A percentile compares a stretch with the other conserved stretches of the same genome.
Evolutionary conservation across 2,888 invertebrate species (phyloP).

Genomic region (Trichopria drosophilae): DNA sequence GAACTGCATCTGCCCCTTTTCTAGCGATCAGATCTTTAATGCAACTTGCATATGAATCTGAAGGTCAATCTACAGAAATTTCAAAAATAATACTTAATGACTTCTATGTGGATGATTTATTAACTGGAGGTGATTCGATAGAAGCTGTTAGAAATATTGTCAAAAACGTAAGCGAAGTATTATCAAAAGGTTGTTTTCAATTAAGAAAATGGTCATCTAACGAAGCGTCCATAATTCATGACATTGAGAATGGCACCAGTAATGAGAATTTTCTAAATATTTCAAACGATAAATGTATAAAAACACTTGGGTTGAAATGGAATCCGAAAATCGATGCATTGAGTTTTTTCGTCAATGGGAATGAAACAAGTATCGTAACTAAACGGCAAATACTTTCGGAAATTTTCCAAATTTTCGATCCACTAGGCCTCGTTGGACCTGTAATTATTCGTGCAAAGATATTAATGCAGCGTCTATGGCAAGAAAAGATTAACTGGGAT

Average conservation of each 20-base stretch:
- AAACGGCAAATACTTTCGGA: slow-evolving; percentile 19
- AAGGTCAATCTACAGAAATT: not conserved
- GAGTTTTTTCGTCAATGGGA: slow-evolving; percentile 3
- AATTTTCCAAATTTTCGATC: slow-evolving; percentile 22
- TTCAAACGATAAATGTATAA: slow-evolving; percentile 5
- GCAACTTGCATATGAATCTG: slow-evolving; percentile 8
- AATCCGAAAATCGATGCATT: slow-evolving; percentile 7
- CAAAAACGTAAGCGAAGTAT: not conserved
- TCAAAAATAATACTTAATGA: not conserved
- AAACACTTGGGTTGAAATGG: slow-evolving; percentile 22
- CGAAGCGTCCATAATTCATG: too few relatives aligned
- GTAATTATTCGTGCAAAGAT: slow-evolving; percentile 21
- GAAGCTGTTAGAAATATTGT: not conserved
- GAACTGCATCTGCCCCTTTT: slow-evolving; percentile 2
- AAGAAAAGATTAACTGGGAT: slow-evolving; percentile 15
- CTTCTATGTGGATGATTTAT: slow-evolving; percentile 13
- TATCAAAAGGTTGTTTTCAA: slow-evolving; percentile 6
- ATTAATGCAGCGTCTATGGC: slow-evolving; percentile 27
- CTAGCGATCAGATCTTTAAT: not conserved
- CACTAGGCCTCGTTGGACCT: slow-evolving; percentile 20
- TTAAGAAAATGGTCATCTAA: too few relatives aligned
- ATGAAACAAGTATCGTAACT: slow-evolving; percentile 3
- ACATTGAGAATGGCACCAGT: too few relatives aligned
- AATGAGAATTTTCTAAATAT: too few relatives aligned
- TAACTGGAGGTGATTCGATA: not conserved